phyloP scores from a whole-genome alignment of 1,140 invertebrate species.

The Streblospio benedicti region DNA sequence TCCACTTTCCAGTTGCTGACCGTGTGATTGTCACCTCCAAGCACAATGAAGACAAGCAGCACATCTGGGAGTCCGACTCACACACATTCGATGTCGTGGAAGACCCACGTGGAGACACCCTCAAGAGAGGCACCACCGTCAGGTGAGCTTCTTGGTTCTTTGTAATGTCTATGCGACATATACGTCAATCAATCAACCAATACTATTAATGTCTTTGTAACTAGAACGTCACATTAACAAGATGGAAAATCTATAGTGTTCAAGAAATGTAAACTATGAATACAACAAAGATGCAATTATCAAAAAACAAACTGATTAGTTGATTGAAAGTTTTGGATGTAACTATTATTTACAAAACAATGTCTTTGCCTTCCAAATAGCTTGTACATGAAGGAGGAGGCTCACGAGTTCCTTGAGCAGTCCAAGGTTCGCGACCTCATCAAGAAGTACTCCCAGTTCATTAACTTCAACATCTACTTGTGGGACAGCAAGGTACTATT shows the following conservation, averaged over 20 bases:
- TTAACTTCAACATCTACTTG: slow-evolving; percentile 96
- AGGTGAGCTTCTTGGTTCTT: slow-evolving; percentile 37
- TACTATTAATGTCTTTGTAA: slow-evolving; percentile 4
- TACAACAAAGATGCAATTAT: too few relatives aligned
- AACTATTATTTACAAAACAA: too few relatives aligned
- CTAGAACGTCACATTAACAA: too few relatives aligned
- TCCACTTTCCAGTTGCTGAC: slow-evolving; percentile 46
- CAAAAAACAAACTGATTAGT: too few relatives aligned
- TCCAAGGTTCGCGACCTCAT: slow-evolving; percentile 83
- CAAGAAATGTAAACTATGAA: too few relatives aligned
- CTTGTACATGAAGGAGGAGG: slow-evolving; percentile 92
- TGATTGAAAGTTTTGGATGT: too few relatives aligned
- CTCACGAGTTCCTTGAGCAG: slow-evolving; percentile 85
- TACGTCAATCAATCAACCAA: not conserved
- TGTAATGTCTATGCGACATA: not conserved
- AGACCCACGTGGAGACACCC: slow-evolving; percentile 86
- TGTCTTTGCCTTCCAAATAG: too few relatives aligned
- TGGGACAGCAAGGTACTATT: slow-evolving; percentile 80
- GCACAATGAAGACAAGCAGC: slow-evolving; percentile 85
- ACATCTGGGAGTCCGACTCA: slow-evolving; percentile 93
- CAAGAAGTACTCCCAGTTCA: slow-evolving; percentile 98
- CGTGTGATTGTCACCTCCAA: slow-evolving; percentile 75
- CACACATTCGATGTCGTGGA: slow-evolving; percentile 75
- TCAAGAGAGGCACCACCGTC: slow-evolving; percentile 78
- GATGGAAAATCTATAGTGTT: too few relatives aligned